Conservation (phyloP, 1,140 invertebrate genomes). For the Drosophila rhopaloa region DNA sequence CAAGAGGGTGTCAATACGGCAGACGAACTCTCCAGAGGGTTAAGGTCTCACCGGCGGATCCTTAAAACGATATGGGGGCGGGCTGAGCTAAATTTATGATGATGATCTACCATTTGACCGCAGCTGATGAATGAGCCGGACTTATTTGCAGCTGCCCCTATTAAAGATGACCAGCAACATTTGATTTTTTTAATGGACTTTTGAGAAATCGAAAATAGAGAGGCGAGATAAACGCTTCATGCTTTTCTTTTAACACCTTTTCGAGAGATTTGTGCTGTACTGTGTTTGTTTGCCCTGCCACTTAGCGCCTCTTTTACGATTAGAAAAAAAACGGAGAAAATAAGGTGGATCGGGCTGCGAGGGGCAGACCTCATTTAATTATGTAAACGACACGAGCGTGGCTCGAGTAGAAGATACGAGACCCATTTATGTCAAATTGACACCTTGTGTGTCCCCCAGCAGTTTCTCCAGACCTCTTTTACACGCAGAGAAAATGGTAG, state of each 20-base stretch:
- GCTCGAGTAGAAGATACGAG: constrained; percentile 41
- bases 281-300: constrained; percentile 67
- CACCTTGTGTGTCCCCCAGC: constrained; percentile 56
- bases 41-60: constrained; percentile 38
- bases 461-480: not conserved
- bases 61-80: constrained; percentile 32
- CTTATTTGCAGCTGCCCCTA: constrained; percentile 60
- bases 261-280: constrained; percentile 78
- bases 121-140: constrained; percentile 56
- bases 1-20: constrained; percentile 17
- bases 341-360: not conserved
- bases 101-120: constrained; percentile 21
- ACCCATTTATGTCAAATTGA: constrained; percentile 81
- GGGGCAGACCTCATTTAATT: constrained; percentile 66
- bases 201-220: constrained; percentile 35
- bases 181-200: constrained; percentile 63
- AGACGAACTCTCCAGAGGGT: constrained; percentile 43
- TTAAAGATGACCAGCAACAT: constrained; percentile 25
- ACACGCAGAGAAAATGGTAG: constrained; percentile 3
- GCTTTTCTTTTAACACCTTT: constrained; percentile 82
- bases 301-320: constrained; percentile 78
- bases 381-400: constrained; percentile 71
- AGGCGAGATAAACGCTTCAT: constrained; percentile 68
- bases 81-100: constrained; percentile 52
- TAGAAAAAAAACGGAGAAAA: constrained; percentile 45